A percentile compares a stretch with the other conserved stretches of the same genome.
Conservation (phyloP, 2,797 vertebrate genomes). For the Rhabdomys pumilio region DNA sequence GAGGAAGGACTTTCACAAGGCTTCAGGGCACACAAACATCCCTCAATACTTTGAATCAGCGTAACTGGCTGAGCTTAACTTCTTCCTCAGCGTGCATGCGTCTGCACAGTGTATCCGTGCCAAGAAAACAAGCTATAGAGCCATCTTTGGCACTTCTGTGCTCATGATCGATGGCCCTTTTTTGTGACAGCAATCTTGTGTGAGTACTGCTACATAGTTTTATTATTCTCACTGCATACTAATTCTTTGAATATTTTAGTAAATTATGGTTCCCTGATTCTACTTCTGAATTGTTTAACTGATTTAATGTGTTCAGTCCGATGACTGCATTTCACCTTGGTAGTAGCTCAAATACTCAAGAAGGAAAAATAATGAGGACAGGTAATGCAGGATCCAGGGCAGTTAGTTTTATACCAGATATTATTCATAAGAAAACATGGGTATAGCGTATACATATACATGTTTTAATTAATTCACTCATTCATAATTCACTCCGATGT, state of each 20-base stretch:
- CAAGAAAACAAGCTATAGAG: conserved; percentile 4
- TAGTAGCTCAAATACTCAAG: conserved; percentile 52
- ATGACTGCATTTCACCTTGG: conserved; percentile 81
- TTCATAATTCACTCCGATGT: not conserved
- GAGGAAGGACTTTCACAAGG: not conserved
- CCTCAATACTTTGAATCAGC: not conserved
- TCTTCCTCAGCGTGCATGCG: not conserved
- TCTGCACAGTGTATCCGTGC: not conserved
- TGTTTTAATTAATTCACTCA: not conserved
- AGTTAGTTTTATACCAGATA: conserved; percentile 25
- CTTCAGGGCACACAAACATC: not conserved
- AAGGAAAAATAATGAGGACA: conserved; percentile 44
- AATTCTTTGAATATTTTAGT: conserved; percentile 67
- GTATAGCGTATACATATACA: not conserved
- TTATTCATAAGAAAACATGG: conserved; percentile 17
- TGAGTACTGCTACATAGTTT: conserved; percentile 62
- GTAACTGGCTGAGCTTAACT: not conserved
- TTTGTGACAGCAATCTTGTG: conserved; percentile 56
- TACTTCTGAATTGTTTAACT: conserved; percentile 78
- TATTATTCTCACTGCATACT: conserved; percentile 78
- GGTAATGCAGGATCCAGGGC: conserved; percentile 17
- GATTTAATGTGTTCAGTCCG: conserved; percentile 83
- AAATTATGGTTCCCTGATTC: conserved; percentile 74
- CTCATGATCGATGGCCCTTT: conserved; percentile 51
- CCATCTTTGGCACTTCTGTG: not conserved